These are phyloP conservation scores for Zaprionus lineosus DNA, from an alignment of 2,888 invertebrate genomes.

Conservation along the genomic window DNA sequence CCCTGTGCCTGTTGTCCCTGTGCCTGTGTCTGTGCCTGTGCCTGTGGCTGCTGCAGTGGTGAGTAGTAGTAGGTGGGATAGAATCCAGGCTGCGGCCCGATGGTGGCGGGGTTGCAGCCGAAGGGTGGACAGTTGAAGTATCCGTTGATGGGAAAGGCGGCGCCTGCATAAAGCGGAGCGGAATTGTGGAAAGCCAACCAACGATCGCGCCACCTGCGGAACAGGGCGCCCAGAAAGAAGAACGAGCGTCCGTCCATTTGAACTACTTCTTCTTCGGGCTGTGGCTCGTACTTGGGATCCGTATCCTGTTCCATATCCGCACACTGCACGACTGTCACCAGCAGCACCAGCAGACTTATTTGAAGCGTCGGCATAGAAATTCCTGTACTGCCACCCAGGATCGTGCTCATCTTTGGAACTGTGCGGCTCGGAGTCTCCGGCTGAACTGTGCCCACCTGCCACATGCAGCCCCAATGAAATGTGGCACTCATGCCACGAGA, in stretches of 20 bases:
- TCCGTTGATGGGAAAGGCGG: slow-evolving; percentile 55
- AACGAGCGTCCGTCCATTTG: slow-evolving; percentile 64
- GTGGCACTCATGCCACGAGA: not conserved
- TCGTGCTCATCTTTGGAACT: slow-evolving; percentile 51
- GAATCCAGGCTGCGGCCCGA: slow-evolving; percentile 48
- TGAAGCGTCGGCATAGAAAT: not conserved
- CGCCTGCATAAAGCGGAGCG: slow-evolving; percentile 62
- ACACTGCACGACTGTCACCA: slow-evolving; percentile 21
- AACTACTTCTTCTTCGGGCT: no score
- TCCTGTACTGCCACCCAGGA: slow-evolving; percentile 23
- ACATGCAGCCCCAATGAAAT: not conserved
- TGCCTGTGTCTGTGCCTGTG: slow-evolving; percentile 38
- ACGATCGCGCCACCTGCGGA: slow-evolving; percentile 73
- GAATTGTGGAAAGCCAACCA: slow-evolving; percentile 61
- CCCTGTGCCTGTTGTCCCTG: slow-evolving; percentile 64
- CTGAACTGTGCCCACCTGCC: slow-evolving; percentile 37
- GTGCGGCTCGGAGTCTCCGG: slow-evolving; percentile 26
- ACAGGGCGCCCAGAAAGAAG: slow-evolving; percentile 63
- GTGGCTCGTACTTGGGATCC: slow-evolving; percentile 22
- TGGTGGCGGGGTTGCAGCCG: slow-evolving; percentile 60
- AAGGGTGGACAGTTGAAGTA: slow-evolving; percentile 63
- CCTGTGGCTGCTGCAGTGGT: slow-evolving; percentile 30
- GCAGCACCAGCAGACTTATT: slow-evolving; percentile 37
- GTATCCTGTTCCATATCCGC: slow-evolving; percentile 17
- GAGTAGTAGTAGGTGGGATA: slow-evolving; percentile 51